Evolutionary conservation across 2,113 vertebrate species (phyloP).

Genomic region (Drymodes brunneopygia): DNA sequence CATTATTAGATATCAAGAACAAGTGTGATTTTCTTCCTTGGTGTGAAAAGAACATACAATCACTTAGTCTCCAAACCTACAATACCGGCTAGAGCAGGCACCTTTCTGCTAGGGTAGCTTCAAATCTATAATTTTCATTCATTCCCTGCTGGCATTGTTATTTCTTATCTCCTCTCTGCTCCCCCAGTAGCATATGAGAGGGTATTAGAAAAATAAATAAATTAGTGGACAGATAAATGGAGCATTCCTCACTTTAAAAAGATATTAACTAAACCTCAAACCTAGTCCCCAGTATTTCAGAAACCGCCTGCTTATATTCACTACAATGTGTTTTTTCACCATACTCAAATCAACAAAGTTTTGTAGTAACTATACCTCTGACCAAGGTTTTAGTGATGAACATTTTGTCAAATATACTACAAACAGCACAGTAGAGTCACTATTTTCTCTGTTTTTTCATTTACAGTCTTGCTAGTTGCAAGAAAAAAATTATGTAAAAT

Average conservation of each 20-base stretch:
- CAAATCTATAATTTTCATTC: slow-evolving; percentile 27
- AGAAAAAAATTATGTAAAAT: background rate
- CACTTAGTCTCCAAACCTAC: slow-evolving; percentile 17
- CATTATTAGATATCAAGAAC: slow-evolving; percentile 26
- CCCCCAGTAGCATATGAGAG: background rate
- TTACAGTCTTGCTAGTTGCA: background rate
- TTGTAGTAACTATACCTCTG: background rate
- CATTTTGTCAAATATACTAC: background rate
- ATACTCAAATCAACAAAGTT: background rate
- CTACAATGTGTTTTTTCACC: background rate
- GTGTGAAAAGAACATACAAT: slow-evolving; percentile 62
- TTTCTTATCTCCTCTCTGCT: background rate
- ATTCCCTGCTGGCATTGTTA: slow-evolving; percentile 9
- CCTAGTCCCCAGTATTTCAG: background rate
- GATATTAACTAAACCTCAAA: background rate
- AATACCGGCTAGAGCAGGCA: slow-evolving; percentile 10
- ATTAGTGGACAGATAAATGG: background rate
- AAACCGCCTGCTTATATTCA: background rate
- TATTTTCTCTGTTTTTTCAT: background rate
- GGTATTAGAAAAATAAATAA: slow-evolving; percentile 1
- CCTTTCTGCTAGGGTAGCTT: background rate
- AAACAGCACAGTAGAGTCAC: background rate
- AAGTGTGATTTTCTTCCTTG: slow-evolving; percentile 50
- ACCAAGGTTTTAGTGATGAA: background rate
- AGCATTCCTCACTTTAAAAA: background rate